Percentiles rank a stretch among this genome's conserved stretches.
Conservation (phyloP, 2,113 vertebrate genomes). For the Alligator mississippiensis region DNA sequence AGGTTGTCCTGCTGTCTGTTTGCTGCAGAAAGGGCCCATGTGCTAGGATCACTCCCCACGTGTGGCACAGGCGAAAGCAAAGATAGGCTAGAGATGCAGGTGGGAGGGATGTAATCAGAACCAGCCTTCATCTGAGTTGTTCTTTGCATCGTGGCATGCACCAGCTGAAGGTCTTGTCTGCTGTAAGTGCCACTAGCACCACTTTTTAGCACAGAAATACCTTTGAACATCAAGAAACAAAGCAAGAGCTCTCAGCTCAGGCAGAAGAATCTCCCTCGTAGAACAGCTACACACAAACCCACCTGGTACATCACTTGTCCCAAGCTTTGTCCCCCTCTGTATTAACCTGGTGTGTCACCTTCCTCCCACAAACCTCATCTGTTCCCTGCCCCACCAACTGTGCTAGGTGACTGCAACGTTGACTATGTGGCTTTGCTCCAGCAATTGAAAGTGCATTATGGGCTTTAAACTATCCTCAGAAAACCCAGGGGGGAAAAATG, state of each 20-base stretch:
- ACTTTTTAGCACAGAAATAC: slow-evolving; percentile 4
- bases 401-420: no score
- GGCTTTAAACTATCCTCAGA: no score
- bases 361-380: no score
- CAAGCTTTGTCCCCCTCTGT: no score
- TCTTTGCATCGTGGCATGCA: neutral
- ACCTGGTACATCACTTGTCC: no score
- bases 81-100: neutral
- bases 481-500: no score
- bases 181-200: neutral
- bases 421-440: no score
- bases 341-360: no score
- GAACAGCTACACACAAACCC: neutral
- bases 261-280: neutral
- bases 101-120: neutral
- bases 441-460: no score
- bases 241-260: neutral
- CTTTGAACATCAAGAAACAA: neutral
- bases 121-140: neutral
- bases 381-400: no score
- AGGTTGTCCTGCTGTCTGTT: neutral
- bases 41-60: no score
- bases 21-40: neutral
- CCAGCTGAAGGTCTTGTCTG: slow-evolving; percentile 8
- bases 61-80: no score